These are phyloP conservation scores for Brachionus paranguensis DNA, from an alignment of 1,140 invertebrate species.

Conservation along the genomic window DNA sequence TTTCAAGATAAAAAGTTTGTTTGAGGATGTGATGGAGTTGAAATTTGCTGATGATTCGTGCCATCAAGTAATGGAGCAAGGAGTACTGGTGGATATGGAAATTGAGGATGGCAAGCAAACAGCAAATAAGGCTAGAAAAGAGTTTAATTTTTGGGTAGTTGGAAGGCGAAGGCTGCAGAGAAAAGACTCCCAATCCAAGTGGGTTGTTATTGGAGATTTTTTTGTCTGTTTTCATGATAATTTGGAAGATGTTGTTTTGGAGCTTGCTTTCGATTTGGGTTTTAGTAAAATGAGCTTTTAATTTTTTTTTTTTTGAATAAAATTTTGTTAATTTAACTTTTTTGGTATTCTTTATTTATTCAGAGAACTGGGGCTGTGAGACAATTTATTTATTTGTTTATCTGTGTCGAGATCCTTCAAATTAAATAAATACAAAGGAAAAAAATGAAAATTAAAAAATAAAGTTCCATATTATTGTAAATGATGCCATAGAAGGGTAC, in stretches of 20 bases:
- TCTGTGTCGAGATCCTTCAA: no score
- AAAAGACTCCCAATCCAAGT: not conserved
- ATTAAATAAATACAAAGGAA: no score
- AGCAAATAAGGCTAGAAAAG: not conserved
- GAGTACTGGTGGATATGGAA: not conserved
- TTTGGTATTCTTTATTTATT: no score
- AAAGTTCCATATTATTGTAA: no score
- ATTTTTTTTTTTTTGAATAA: not conserved
- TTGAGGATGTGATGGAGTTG: not conserved
- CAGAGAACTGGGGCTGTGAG: no score
- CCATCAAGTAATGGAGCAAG: slow-evolving; percentile 6
- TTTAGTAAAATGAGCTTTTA: not conserved
- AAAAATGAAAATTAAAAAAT: no score
- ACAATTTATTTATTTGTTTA: no score
- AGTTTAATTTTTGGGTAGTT: slow-evolving; percentile 19
- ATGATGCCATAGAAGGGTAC: no score
- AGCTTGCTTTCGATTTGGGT: slow-evolving; percentile 3
- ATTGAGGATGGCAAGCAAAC: not conserved
- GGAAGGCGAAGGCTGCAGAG: not conserved
- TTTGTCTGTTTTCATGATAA: slow-evolving; percentile 9
- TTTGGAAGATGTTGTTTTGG: not conserved
- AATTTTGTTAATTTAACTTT: no score
- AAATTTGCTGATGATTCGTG: not conserved
- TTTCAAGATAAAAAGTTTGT: slow-evolving; percentile 3
- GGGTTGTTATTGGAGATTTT: not conserved